Conservation (phyloP, 2,113 vertebrate genomes). For the Galbula dea region DNA sequence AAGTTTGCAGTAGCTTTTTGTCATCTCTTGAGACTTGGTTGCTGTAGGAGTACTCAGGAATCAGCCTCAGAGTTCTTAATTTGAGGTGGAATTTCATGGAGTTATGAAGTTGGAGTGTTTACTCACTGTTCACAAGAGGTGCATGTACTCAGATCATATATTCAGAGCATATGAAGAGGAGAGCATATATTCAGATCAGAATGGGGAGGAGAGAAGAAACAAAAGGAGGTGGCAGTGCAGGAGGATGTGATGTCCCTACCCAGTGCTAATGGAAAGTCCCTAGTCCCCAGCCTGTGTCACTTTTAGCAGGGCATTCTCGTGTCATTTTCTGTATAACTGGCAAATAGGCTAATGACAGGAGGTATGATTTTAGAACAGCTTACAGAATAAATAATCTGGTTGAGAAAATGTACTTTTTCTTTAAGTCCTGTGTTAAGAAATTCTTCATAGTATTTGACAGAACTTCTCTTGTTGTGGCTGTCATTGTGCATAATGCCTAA, state of each 20-base stretch:
- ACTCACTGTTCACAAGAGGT: neutral
- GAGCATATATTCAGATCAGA: neutral
- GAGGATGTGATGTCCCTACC: neutral
- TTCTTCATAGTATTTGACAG: neutral
- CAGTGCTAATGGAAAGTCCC: neutral
- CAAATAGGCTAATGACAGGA: neutral
- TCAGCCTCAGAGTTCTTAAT: neutral
- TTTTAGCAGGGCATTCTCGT: neutral
- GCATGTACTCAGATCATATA: too few species aligned
- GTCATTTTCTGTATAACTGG: neutral
- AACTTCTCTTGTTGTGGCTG: neutral
- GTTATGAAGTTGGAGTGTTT: neutral
- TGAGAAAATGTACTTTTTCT: neutral
- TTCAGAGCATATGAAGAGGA: too few species aligned
- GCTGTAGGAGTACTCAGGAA: neutral
- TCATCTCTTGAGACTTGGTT: neutral
- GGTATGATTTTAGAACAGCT: neutral
- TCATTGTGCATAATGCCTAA: neutral
- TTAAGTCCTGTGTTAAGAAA: neutral
- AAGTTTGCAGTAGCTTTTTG: neutral
- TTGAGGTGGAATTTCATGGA: neutral
- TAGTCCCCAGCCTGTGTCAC: neutral
- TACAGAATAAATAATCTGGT: neutral
- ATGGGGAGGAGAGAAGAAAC: neutral
- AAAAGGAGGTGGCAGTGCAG: neutral